These are phyloP conservation scores for Psephotus haematonotus DNA, from an alignment of 2,113 vertebrate genomes.

Conservation along the genomic window DNA sequence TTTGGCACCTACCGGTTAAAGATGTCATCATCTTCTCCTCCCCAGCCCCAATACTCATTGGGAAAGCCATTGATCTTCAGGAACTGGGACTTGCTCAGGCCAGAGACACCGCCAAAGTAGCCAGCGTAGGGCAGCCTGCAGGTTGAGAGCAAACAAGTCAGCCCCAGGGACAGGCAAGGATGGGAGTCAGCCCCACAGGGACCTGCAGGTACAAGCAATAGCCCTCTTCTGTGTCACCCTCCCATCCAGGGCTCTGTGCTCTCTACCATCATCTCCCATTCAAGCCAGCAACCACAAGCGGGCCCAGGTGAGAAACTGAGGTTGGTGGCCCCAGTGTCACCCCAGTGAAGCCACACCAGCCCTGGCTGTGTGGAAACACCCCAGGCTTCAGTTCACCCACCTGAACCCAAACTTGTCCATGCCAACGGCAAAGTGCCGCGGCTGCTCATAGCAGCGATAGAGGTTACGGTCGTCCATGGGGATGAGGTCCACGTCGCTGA, in stretches of 20 bases:
- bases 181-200: neutral
- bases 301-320: rapidly evolving
- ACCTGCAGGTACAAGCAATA: neutral
- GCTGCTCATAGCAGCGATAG: slow-evolving; percentile 97
- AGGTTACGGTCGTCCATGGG: slow-evolving; percentile 99
- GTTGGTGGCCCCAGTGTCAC: neutral
- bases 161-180: neutral
- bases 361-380: neutral
- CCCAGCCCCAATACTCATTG: slow-evolving; percentile 99
- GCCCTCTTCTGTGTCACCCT: neutral
- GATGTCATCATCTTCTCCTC: slow-evolving; percentile 98
- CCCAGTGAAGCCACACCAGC: neutral
- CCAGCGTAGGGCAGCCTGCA: slow-evolving; percentile 92
- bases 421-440: slow-evolving; percentile 95
- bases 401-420: slow-evolving; percentile 90
- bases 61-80: slow-evolving; percentile 99
- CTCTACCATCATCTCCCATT: neutral
- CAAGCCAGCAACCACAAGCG: rapidly evolving
- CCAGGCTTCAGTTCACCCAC: slow-evolving; percentile 38
- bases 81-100: slow-evolving; percentile 96
- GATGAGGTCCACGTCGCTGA: slow-evolving; percentile 96
- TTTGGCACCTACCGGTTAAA: slow-evolving; percentile 89
- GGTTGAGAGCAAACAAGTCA: neutral
- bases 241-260: neutral
- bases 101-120: slow-evolving; percentile 97